phyloP scores from a whole-genome alignment of 2,113 vertebrate genomes.

The Atrichornis clamosus region DNA sequence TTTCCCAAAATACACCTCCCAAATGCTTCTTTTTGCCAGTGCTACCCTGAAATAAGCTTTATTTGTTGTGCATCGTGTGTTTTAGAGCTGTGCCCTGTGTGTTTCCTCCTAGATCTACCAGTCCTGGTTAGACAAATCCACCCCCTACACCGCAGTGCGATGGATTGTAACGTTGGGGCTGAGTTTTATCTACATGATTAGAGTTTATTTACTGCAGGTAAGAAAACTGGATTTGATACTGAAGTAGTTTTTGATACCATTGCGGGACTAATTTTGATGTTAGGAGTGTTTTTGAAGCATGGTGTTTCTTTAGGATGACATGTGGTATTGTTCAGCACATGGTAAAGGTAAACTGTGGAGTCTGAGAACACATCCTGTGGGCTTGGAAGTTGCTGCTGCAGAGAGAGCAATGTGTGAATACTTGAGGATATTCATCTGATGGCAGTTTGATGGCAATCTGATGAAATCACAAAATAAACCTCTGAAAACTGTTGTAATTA shows the following conservation, averaged over 20 bases:
- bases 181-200: constrained; percentile 93
- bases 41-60: not conserved
- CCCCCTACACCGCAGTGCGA: constrained; percentile 87
- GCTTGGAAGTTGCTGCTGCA: not conserved
- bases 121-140: constrained; percentile 98
- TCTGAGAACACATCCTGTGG: not conserved
- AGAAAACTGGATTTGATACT: not conserved
- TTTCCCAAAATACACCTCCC: not conserved
- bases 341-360: not conserved
- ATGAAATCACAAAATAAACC: not conserved
- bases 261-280: not conserved
- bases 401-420: not conserved
- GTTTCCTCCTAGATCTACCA: constrained; percentile 85
- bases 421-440: not conserved
- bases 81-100: not conserved
- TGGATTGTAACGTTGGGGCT: constrained; percentile 89
- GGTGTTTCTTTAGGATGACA: not conserved
- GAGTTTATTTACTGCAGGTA: constrained; percentile 98
- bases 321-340: rapidly evolving
- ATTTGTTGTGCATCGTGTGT: not conserved
- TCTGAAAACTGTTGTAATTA: not conserved
- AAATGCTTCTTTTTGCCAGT: not conserved
- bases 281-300: not conserved
- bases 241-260: not conserved
- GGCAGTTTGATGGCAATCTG: not conserved